phyloP scores from a whole-genome alignment of 2,113 vertebrate species.

The Suncus etruscus region DNA sequence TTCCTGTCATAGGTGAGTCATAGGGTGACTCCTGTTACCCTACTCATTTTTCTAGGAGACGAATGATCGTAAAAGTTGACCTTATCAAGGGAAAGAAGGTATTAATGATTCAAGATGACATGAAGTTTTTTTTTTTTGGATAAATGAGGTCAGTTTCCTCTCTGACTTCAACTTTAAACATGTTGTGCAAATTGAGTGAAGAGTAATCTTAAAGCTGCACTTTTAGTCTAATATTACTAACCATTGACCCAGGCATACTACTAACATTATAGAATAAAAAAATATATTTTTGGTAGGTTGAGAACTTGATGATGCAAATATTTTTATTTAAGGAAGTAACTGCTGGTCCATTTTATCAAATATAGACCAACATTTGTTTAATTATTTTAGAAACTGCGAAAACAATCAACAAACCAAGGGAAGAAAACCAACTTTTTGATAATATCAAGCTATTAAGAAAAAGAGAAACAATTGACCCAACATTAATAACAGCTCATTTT shows the following conservation, averaged over 20 bases:
- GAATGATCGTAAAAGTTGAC: neutral
- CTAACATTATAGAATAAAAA: conserved; percentile 34
- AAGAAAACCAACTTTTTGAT: neutral
- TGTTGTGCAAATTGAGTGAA: conserved; percentile 38
- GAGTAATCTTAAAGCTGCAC: neutral
- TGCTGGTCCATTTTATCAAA: conserved; percentile 50
- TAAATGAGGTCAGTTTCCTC: conserved; percentile 4
- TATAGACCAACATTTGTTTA: neutral
- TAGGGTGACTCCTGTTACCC: neutral
- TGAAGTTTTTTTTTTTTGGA: neutral
- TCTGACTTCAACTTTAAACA: neutral
- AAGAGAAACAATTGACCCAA: neutral
- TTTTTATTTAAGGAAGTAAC: conserved; percentile 30
- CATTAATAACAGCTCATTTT: conserved; percentile 33
- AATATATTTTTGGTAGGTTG: conserved; percentile 18
- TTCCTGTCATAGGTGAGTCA: neutral
- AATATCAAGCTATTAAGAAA: conserved; percentile 43
- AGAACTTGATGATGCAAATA: neutral
- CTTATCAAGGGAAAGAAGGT: conserved; percentile 12
- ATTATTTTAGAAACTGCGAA: conserved; percentile 57
- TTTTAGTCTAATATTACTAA: conserved; percentile 17
- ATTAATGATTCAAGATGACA: conserved; percentile 2
- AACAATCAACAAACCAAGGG: conserved; percentile 71
- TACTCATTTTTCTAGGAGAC: conserved; percentile 27
- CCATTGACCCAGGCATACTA: neutral